Conservation (phyloP, 2,888 invertebrate species). For the Apodemia mormo region DNA sequence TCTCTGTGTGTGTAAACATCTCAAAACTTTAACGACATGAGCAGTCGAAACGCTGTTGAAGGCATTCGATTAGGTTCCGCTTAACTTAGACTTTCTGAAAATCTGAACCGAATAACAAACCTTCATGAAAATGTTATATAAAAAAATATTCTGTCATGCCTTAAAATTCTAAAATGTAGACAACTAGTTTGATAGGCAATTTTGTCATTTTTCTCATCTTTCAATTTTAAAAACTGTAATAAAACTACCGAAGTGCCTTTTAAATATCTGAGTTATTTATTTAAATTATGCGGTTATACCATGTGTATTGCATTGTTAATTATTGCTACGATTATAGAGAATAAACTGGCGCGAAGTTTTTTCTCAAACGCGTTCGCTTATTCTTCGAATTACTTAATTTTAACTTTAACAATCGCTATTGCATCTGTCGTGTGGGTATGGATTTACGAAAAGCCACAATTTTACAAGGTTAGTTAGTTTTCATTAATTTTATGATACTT, state of each 20-base stretch:
- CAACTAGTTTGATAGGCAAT: constrained; percentile 4
- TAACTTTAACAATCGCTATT: constrained; percentile 51
- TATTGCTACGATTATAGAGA: not conserved
- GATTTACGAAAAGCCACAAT: constrained; percentile 60
- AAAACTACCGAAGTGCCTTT: not conserved
- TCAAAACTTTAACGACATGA: too few species aligned
- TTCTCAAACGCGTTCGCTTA: constrained; percentile 41
- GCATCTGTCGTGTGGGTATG: constrained; percentile 54
- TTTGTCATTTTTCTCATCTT: not conserved
- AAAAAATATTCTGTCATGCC: not conserved
- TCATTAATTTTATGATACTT: too few species aligned
- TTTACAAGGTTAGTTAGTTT: constrained; percentile 54
- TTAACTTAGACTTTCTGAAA: too few species aligned
- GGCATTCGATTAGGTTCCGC: too few species aligned
- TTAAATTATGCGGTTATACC: not conserved
- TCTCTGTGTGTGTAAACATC: too few species aligned
- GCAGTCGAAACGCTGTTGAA: too few species aligned
- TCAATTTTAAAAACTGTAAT: not conserved
- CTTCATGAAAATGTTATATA: not conserved
- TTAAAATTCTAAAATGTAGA: constrained; percentile 7
- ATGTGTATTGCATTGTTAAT: not conserved
- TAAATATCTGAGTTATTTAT: not conserved
- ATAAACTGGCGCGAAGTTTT: constrained; percentile 14
- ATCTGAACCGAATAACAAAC: too few species aligned
- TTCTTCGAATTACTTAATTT: constrained; percentile 57